Evolutionary conservation across 2,888 invertebrate species (phyloP), one percentile per base, ranked within the genome.

Genomic region (Lithophane ornitopus): DNA sequence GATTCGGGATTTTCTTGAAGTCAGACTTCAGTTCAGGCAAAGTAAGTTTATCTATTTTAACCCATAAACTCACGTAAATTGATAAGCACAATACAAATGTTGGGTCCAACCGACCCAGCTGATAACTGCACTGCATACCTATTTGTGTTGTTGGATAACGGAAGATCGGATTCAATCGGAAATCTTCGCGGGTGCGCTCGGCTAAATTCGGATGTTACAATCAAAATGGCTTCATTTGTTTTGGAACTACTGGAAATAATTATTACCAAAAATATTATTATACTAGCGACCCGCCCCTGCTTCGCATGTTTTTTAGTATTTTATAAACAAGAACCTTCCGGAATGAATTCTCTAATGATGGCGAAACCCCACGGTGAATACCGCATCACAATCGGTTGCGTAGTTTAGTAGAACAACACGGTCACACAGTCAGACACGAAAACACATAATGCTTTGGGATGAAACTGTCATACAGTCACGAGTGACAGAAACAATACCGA

Each of bases 71-170:
- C 74, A 67, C 49, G 63, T 59, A 70, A 62, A 85, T 81, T 81
- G 78, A 85, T 85, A 78, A 80, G 68, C 74, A 73, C 74, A 70
- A 74, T 82, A 85, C 76, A 80, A 81, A 83, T 68, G 77, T 72
- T 26, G 56, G 68, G 58, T 56, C 62, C 61, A 49, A 49, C 59
- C 75, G 44, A 56, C 61, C 56, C 56, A 14, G 34, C 75, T 76
- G 85, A 85, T 85, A 78, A 39, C 71, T 44, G 78, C 58, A 41
- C 62, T 46, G 63, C 68, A 70, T 28, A 70, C 61, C 77, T 76
- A 85, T 85, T 84, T 81, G 74, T 85, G 71, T 81, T 74, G 78
- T 76, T 58, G 69, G 69, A 62, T 62, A 62, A 9, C 34, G 68
- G 58, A 41, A 66, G 26, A 41, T 41, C 56, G 66, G 61, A 44